phyloP scores from a whole-genome alignment of 2,797 vertebrate species.

The Salarias fasciatus region DNA sequence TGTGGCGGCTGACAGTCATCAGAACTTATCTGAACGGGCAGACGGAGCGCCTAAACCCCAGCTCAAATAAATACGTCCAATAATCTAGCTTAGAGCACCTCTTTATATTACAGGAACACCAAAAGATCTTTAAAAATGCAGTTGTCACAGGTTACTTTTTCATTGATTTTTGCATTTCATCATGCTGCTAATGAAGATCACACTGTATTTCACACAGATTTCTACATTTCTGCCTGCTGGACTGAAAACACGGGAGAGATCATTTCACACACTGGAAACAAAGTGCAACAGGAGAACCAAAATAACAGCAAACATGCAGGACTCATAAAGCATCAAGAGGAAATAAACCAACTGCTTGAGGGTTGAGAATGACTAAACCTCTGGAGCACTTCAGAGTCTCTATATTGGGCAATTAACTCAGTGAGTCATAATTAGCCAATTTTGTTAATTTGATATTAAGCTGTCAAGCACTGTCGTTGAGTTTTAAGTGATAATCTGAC shows the following conservation, averaged over 20 bases:
- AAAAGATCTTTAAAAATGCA: background rate
- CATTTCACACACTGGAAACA: slow-evolving; percentile 16
- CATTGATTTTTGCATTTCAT: slow-evolving; percentile 15
- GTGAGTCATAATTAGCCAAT: slow-evolving; percentile 87
- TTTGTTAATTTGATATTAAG: slow-evolving; percentile 89
- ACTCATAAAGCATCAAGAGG: slow-evolving; percentile 73
- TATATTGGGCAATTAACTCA: slow-evolving; percentile 87
- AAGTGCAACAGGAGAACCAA: slow-evolving; percentile 42
- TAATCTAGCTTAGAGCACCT: too few species aligned
- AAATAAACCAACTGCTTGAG: slow-evolving; percentile 80
- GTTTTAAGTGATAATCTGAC: slow-evolving; percentile 87
- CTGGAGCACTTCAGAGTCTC: slow-evolving; percentile 84
- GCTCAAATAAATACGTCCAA: slow-evolving; percentile 6
- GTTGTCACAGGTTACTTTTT: slow-evolving; percentile 22
- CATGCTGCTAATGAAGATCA: background rate
- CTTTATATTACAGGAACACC: slow-evolving; percentile 26
- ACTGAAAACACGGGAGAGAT: background rate
- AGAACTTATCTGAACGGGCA: slow-evolving; percentile 73
- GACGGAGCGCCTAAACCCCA: slow-evolving; percentile 72
- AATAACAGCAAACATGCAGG: slow-evolving; percentile 66
- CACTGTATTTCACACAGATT: too few species aligned
- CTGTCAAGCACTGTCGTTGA: slow-evolving; percentile 84
- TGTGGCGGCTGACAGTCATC: slow-evolving; percentile 64
- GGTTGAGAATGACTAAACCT: slow-evolving; percentile 81
- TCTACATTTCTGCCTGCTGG: background rate